phyloP scores from a whole-genome alignment of 2,113 vertebrate genomes.

The Miniopterus natalensis region DNA sequence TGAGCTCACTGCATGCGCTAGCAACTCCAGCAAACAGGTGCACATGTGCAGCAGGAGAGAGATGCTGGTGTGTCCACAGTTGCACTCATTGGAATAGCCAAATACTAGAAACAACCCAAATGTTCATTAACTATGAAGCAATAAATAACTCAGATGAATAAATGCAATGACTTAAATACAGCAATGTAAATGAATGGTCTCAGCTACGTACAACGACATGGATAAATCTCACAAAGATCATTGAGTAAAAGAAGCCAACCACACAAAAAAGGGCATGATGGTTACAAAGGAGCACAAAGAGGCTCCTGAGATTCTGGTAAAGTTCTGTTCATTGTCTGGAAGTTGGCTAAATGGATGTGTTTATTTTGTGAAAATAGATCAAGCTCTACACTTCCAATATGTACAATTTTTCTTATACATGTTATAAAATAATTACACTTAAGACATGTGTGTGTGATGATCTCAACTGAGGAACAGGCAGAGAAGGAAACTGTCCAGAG shows the following conservation, averaged over 20 bases:
- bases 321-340: not conserved
- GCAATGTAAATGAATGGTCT: not conserved
- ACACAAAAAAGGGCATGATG: not conserved
- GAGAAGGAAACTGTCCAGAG: not conserved
- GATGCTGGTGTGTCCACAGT: not conserved
- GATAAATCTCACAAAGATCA: slow-evolving; percentile 8
- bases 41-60: not conserved
- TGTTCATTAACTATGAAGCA: not conserved
- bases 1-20: not conserved
- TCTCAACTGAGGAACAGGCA: not conserved
- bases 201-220: not conserved
- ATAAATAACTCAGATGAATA: not conserved
- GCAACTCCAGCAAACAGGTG: not conserved
- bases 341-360: not conserved
- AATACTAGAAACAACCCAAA: not conserved
- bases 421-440: not conserved
- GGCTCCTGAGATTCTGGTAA: not conserved
- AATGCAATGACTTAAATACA: not conserved
- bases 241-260: not conserved
- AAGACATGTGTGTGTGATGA: not conserved
- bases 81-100: not conserved
- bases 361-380: slow-evolving; percentile 20
- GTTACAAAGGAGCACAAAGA: not conserved
- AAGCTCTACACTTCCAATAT: not conserved
- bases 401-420: not conserved